Evolutionary conservation across 2,797 vertebrate genomes (phyloP), one percentile per base, ranked within the genome.

Genomic region (Chloroceryle inda): DNA sequence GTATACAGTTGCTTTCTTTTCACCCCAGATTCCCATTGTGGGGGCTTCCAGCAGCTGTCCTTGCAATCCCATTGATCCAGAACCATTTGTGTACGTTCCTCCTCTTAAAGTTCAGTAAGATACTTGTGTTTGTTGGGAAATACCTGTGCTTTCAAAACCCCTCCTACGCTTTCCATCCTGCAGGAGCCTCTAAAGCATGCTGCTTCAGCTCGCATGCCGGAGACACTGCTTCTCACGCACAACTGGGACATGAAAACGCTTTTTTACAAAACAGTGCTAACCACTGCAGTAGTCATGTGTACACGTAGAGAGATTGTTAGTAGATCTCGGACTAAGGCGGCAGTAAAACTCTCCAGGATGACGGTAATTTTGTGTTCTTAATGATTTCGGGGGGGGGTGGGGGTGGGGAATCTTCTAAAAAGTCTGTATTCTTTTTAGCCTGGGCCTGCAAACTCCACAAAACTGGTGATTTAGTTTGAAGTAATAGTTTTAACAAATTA

Each of bases 11-110:
- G 14, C 29, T 49, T 63, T 72, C 15, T 63, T 74, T 80, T 29
- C 14, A 23, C 74, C 29, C 17, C 58, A 77, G 68, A 33, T 84
- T 86, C 68, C 58, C 88, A 47, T 45, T 20, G 3, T 89, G 55
- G 59, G 75, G 23, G 12, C 77, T 96, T 84, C 79, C 40, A 67
- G 71, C 52, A 78, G 86, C 85, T 59, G 37, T 67, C 61, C 40
- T 87, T 22, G 94, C 84, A 9, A 72, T 45, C 98, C 98, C 59
- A 98, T 98, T 14, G 98, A 98, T 88, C 97, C 97, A 63, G 95
- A 98, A 89, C 97, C 94, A 0, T 98, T 98, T 11, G 68, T 61
- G 97, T 98, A 63, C 59, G 91, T 96, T 55, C 13, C 72, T 12
- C 12, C 56, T 42, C 38, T 85, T 58, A 4, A 74, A 38, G n/a